A percentile compares a stretch with the other conserved stretches of the same genome.
Evolutionary conservation across 2,888 invertebrate species (phyloP).

Genomic region (Eumacrocentrus americanus): DNA sequence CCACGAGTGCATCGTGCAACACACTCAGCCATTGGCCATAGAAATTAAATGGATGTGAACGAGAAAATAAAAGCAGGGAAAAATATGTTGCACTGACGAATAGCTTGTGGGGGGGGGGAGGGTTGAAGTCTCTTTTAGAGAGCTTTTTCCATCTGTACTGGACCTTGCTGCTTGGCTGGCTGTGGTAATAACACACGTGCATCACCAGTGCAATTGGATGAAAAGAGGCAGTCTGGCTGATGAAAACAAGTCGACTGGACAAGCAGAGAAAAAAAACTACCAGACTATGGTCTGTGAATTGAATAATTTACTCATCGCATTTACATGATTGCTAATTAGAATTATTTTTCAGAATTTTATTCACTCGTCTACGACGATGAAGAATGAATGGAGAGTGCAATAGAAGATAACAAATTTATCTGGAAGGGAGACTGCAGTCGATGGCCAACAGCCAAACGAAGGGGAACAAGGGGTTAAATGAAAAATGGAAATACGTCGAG

Average conservation of each 20-base stretch:
- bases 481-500: constrained; percentile 19
- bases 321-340: not conserved
- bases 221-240: not conserved
- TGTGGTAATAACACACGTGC: not conserved
- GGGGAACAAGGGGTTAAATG: not conserved
- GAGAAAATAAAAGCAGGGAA: not conserved
- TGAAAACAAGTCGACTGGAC: constrained; percentile 1
- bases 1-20: not conserved
- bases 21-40: constrained; percentile 1
- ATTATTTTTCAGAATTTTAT: not conserved
- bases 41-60: constrained; percentile 14
- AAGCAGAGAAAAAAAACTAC: not conserved
- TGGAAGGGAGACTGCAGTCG: not conserved
- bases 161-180: constrained; percentile 5
- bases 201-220: constrained; percentile 6
- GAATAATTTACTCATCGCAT: constrained; percentile 1
- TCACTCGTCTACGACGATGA: not conserved
- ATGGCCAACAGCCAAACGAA: constrained; percentile 6
- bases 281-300: not conserved
- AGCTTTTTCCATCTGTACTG: constrained; percentile 9
- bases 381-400: constrained; percentile 14
- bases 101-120: constrained; percentile 5
- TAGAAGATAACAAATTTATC: constrained; percentile 22
- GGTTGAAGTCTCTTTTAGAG: no score
- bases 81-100: constrained; percentile 8